Conservation (phyloP, 2,888 invertebrate species). For the Caenorhabditis auriculariae region DNA sequence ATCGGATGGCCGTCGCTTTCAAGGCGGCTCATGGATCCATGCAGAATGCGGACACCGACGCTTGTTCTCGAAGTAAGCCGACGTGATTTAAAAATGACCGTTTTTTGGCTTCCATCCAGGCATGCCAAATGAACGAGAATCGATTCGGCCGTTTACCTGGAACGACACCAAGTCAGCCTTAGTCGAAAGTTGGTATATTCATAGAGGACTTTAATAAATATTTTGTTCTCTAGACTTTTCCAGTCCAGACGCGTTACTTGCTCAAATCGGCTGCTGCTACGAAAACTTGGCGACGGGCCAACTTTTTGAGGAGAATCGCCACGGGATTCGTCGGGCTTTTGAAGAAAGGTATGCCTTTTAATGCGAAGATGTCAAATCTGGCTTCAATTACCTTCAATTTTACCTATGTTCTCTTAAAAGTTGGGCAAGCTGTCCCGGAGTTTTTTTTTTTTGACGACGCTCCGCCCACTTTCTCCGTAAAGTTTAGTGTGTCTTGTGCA, state of each 20-base stretch:
- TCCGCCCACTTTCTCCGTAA: too few relatives aligned
- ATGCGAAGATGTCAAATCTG: too few relatives aligned
- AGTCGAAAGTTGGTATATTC: conserved; percentile 14
- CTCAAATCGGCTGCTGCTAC: conserved; percentile 58
- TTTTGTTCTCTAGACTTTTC: too few relatives aligned
- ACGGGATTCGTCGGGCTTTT: conserved; percentile 36
- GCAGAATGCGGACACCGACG: conserved; percentile 23
- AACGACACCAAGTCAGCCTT: conserved; percentile 22
- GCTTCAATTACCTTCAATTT: too few relatives aligned
- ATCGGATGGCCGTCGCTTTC: conserved; percentile 27
- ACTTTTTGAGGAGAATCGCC: conserved; percentile 51
- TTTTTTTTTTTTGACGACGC: too few relatives aligned
- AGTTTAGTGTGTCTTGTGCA: too few relatives aligned
- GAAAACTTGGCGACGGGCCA: conserved; percentile 52
- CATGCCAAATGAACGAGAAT: conserved; percentile 30
- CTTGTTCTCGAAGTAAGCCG: conserved; percentile 28
- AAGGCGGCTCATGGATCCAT: conserved; percentile 27
- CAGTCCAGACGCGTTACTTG: conserved; percentile 50
- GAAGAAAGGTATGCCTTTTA: conserved; percentile 20
- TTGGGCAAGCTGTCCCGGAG: too few relatives aligned
- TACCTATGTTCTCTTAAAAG: too few relatives aligned
- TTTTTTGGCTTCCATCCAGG: background rate
- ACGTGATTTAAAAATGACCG: background rate
- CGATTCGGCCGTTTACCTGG: conserved; percentile 31
- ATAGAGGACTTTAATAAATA: conserved; percentile 3